Conservation (phyloP, 2,888 invertebrate genomes). For the Papilio elwesi region DNA sequence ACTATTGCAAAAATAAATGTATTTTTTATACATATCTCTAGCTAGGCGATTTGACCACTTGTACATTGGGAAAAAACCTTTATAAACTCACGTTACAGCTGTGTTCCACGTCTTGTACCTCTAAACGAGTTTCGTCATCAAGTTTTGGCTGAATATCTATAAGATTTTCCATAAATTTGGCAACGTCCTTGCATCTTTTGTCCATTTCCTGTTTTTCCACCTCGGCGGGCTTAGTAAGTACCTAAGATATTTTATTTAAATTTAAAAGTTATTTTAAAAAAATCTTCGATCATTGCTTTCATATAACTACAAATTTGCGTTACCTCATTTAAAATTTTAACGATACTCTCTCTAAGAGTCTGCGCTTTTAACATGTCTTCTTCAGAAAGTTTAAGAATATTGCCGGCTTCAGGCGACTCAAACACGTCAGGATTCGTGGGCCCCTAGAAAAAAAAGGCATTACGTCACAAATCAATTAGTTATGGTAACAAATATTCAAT, state of each 20-base stretch:
- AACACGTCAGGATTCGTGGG: conserved; percentile 91
- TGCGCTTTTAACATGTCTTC: conserved; percentile 85
- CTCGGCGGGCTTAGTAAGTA: conserved; percentile 78
- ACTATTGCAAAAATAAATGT: too few relatives aligned
- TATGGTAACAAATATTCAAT: not conserved
- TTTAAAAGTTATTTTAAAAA: not conserved
- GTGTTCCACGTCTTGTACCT: conserved; percentile 84
- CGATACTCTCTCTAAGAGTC: conserved; percentile 86
- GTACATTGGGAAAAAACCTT: not conserved
- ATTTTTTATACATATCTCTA: too few relatives aligned
- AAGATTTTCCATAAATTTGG: conserved; percentile 89
- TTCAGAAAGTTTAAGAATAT: conserved; percentile 77
- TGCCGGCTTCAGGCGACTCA: conserved; percentile 65
- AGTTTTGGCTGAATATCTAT: conserved; percentile 87
- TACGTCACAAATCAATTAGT: not conserved
- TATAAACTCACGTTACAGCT: conserved; percentile 85
- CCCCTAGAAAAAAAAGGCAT: conserved; percentile 81
- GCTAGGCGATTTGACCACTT: too few relatives aligned
- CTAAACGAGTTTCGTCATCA: conserved; percentile 83
- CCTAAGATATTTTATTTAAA: conserved; percentile 53
- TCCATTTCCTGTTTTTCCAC: conserved; percentile 86
- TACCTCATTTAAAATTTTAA: conserved; percentile 88
- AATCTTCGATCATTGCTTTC: not conserved
- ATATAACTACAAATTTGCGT: conserved; percentile 42
- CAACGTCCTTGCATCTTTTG: conserved; percentile 89